phyloP scores from a whole-genome alignment of 1,140 invertebrate species.

The Drosophila insularis region DNA sequence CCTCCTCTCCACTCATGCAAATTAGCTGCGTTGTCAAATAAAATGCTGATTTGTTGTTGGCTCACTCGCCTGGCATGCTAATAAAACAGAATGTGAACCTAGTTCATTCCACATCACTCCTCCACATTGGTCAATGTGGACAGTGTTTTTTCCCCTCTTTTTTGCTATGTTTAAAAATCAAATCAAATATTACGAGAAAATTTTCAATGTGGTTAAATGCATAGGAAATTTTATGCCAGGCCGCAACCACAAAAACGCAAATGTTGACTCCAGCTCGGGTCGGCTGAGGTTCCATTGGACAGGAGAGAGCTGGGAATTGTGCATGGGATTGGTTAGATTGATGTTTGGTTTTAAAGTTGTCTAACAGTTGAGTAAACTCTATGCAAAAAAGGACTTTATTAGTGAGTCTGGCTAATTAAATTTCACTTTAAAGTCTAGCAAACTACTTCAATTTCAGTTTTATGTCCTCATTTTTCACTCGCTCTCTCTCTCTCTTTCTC shows the following conservation, averaged over 20 bases:
- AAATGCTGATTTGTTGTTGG: slow-evolving; percentile 76
- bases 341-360: neutral
- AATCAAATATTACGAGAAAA: slow-evolving; percentile 81
- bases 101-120: too few species aligned
- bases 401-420: neutral
- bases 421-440: slow-evolving; percentile 33
- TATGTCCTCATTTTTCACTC: neutral
- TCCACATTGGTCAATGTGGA: slow-evolving; percentile 45
- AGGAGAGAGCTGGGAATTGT: slow-evolving; percentile 2
- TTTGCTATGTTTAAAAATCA: slow-evolving; percentile 73
- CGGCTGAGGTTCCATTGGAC: neutral
- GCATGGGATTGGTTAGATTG: slow-evolving; percentile 13
- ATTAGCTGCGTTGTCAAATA: slow-evolving; percentile 79
- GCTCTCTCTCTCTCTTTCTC: too few species aligned
- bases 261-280: slow-evolving; percentile 60
- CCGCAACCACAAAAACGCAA: slow-evolving; percentile 74
- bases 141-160: slow-evolving; percentile 37
- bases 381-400: neutral
- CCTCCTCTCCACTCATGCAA: slow-evolving; percentile 60
- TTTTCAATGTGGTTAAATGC: slow-evolving; percentile 75
- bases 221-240: slow-evolving; percentile 66
- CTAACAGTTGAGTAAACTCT: neutral
- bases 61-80: slow-evolving; percentile 59
- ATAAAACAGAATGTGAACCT: slow-evolving; percentile 42
- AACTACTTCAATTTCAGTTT: slow-evolving; percentile 1